Conservation (phyloP, 2,888 invertebrate genomes). For the Idaea biselata region DNA sequence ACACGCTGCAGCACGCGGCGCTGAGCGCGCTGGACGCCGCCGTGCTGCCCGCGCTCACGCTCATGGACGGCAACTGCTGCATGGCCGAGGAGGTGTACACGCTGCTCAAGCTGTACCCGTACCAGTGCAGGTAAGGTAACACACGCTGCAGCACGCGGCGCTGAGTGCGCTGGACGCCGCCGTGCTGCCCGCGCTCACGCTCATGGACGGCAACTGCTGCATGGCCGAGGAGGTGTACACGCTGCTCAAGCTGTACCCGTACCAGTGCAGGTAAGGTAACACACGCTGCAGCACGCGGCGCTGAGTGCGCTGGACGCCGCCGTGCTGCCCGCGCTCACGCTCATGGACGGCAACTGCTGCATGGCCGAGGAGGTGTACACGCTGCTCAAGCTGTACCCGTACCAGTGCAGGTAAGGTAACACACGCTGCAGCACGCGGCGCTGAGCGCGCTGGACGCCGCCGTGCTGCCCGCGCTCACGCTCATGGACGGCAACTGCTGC, state of each 20-base stretch:
- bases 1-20: no score
- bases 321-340: conserved; percentile 90
- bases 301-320: conserved; percentile 6
- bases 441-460: no score
- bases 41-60: no score
- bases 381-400: conserved; percentile 91
- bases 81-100: no score
- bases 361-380: conserved; percentile 98
- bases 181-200: conserved; percentile 90
- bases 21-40: no score
- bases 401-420: conserved; percentile 84
- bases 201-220: conserved; percentile 96
- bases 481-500: no score
- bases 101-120: no score
- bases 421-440: no score
- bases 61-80: no score
- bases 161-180: conserved; percentile 6
- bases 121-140: no score
- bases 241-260: conserved; percentile 91
- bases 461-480: no score
- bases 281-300: conserved; percentile 85
- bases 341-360: conserved; percentile 96
- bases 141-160: no score
- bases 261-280: conserved; percentile 84
- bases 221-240: conserved; percentile 98